A percentile compares a stretch with the other conserved stretches of the same genome.
Conservation (phyloP, 1,140 invertebrate species). For the Polypedilum pembai region DNA sequence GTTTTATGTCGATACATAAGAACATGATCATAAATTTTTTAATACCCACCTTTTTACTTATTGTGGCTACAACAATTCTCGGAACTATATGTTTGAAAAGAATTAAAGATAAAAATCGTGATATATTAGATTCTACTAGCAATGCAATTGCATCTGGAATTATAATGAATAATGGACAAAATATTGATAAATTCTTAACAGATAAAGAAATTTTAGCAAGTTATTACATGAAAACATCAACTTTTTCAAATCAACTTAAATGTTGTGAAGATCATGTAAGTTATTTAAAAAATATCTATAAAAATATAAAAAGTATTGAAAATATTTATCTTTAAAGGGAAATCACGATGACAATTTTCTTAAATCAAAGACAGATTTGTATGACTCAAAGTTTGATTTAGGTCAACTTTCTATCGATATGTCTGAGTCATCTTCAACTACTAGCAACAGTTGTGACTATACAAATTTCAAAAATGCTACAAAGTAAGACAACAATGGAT, state of each 20-base stretch:
- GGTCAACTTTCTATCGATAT: constrained; percentile 41
- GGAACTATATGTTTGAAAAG: constrained; percentile 38
- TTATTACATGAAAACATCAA: constrained; percentile 20
- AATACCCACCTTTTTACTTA: constrained; percentile 56
- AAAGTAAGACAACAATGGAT: background rate
- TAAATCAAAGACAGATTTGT: constrained; percentile 29
- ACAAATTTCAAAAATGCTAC: constrained; percentile 31
- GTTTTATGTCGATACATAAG: constrained; percentile 64
- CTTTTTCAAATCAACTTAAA: constrained; percentile 24
- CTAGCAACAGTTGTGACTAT: constrained; percentile 29
- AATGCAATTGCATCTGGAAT: constrained; percentile 5
- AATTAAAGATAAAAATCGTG: constrained; percentile 30
- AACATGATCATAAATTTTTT: constrained; percentile 66
- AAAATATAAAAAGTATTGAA: too few relatives aligned
- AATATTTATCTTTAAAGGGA: constrained; percentile 5
- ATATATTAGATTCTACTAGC: constrained; percentile 27
- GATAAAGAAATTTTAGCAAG: constrained; percentile 11
- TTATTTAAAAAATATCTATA: background rate
- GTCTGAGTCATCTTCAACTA: constrained; percentile 36
- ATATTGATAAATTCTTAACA: constrained; percentile 7
- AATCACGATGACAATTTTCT: background rate
- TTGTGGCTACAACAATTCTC: constrained; percentile 51
- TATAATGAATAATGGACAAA: constrained; percentile 18
- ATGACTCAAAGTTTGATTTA: constrained; percentile 33
- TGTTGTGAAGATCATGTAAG: constrained; percentile 30